phyloP scores from a whole-genome alignment of 1,140 invertebrate genomes.

The Rhagoletis zephyria region DNA sequence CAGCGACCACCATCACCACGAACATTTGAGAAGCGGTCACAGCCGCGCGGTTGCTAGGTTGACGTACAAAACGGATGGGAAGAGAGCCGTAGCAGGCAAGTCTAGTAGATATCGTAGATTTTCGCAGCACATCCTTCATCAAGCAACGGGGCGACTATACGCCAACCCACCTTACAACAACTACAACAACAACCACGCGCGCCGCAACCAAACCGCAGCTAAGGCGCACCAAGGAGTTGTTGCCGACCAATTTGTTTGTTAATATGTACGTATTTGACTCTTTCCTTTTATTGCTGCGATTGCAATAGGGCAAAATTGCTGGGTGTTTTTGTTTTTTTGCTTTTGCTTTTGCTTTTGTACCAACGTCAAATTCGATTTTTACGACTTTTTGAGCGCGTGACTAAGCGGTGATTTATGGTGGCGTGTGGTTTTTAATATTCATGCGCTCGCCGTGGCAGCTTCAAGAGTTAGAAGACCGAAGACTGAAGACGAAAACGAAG shows the following conservation, averaged over 20 bases:
- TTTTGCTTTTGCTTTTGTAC: conserved; percentile 56
- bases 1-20: conserved; percentile 10
- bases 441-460: conserved; percentile 58
- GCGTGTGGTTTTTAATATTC: conserved; percentile 73
- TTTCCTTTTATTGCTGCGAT: neutral
- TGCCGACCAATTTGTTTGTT: conserved; percentile 35
- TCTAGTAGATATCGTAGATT: neutral
- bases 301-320: neutral
- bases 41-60: neutral
- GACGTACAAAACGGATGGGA: neutral
- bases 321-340: neutral
- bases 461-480: neutral
- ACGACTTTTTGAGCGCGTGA: conserved; percentile 73
- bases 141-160: neutral
- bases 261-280: neutral
- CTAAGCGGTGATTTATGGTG: conserved; percentile 73
- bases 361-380: conserved; percentile 72
- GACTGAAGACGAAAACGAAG: neutral
- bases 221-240: neutral
- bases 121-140: neutral
- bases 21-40: neutral
- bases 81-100: neutral
- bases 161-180: neutral
- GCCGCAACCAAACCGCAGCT: no score
- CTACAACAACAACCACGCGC: neutral